Conservation (phyloP, 1,140 invertebrate species). For the Drosophila azteca region DNA sequence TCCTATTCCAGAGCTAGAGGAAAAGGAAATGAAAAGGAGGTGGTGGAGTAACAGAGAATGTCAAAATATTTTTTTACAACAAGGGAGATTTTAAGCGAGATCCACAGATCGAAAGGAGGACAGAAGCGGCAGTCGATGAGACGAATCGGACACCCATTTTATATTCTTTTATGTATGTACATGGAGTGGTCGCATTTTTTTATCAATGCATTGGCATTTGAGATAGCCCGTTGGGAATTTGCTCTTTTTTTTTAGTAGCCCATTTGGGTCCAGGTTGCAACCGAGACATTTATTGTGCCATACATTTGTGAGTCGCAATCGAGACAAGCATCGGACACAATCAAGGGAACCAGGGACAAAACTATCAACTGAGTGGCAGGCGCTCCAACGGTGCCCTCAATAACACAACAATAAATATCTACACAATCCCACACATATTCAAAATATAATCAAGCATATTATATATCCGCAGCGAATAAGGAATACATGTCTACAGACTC, state of each 20-base stretch:
- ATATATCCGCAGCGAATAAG: conserved; percentile 19
- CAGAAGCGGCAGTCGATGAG: conserved; percentile 10
- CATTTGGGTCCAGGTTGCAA: no score
- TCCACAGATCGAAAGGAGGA: background rate
- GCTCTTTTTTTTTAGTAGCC: no score
- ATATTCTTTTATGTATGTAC: background rate
- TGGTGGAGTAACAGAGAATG: conserved; percentile 14
- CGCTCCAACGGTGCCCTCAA: conserved; percentile 18
- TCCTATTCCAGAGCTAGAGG: background rate
- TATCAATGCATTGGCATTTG: background rate
- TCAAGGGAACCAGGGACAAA: conserved; percentile 10
- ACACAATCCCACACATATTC: conserved; percentile 26
- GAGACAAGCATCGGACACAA: conserved; percentile 4
- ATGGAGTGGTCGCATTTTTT: background rate
- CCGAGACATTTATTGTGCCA: background rate
- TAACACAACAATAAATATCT: conserved; percentile 18
- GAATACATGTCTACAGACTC: conserved; percentile 31
- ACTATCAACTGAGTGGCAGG: background rate
- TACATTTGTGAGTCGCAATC: no score
- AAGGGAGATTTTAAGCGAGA: conserved; percentile 35
- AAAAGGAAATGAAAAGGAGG: background rate
- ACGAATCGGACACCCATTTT: background rate
- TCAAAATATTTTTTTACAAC: conserved; percentile 48
- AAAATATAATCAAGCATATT: conserved; percentile 9
- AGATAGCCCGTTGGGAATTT: no score